A percentile compares a stretch with the other conserved stretches of the same genome.
These are phyloP conservation scores for Molossus alvarezi DNA, from an alignment of 2,797 vertebrate genomes.

Conservation along the genomic window DNA sequence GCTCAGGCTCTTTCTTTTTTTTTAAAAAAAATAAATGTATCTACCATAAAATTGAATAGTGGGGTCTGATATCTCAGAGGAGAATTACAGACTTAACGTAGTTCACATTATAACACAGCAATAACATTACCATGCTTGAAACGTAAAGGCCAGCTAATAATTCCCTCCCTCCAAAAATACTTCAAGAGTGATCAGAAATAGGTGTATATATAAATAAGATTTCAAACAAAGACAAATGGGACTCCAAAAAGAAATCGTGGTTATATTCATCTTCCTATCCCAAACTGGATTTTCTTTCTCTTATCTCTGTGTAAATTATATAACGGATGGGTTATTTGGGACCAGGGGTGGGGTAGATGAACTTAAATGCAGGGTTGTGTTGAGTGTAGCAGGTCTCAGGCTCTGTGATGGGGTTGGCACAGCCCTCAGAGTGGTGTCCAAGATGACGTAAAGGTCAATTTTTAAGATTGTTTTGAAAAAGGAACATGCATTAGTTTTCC, in stretches of 20 bases:
- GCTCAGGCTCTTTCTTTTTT: neutral
- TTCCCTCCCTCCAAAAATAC: neutral
- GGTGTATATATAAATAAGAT: neutral
- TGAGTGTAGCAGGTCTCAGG: neutral
- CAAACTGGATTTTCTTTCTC: neutral
- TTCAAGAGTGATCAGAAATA: conserved; percentile 15
- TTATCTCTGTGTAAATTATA: neutral
- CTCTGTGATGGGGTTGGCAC: neutral
- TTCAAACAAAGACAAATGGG: neutral
- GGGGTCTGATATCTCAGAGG: neutral
- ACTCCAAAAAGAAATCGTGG: neutral
- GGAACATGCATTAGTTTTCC: neutral
- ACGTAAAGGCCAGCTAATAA: neutral
- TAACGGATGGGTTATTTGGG: neutral
- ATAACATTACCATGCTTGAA: neutral
- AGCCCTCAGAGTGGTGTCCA: neutral
- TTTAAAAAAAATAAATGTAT: neutral
- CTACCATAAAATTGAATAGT: neutral
- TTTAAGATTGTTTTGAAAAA: neutral
- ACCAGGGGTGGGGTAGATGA: rapidly evolving
- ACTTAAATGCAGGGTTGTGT: neutral
- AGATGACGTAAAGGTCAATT: neutral
- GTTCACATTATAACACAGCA: neutral
- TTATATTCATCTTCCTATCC: neutral
- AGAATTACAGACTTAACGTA: neutral